These are phyloP conservation scores for Talpa occidentalis DNA, from an alignment of 2,113 vertebrate species.

Conservation along the genomic window DNA sequence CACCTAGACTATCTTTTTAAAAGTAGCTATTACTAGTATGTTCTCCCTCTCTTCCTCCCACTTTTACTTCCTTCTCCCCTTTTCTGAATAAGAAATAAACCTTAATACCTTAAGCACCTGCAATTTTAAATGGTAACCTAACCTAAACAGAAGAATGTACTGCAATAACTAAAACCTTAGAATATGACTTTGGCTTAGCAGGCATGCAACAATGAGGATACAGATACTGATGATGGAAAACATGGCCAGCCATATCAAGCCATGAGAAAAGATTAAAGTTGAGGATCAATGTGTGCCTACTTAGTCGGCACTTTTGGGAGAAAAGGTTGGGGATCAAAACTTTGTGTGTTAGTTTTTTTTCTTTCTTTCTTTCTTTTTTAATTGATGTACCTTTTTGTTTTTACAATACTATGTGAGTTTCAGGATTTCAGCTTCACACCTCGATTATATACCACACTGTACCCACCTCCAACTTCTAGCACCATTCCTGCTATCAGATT, in stretches of 20 bases:
- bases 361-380: not conserved
- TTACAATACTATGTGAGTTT: not conserved
- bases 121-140: slow-evolving; percentile 21
- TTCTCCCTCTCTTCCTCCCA: not conserved
- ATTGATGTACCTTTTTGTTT: too few relatives aligned
- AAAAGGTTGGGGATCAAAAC: not conserved
- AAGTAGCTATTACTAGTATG: slow-evolving; percentile 26
- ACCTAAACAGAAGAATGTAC: not conserved
- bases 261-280: slow-evolving; percentile 4
- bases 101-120: not conserved
- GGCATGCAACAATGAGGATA: not conserved
- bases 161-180: slow-evolving; percentile 14
- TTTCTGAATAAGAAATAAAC: slow-evolving; percentile 39
- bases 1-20: slow-evolving; percentile 40
- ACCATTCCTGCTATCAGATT: too few relatives aligned
- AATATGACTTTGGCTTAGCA: not conserved
- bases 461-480: too few relatives aligned
- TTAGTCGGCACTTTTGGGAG: not conserved
- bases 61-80: not conserved
- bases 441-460: too few relatives aligned
- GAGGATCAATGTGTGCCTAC: not conserved
- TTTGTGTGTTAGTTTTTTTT: slow-evolving; percentile 19
- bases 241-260: not conserved
- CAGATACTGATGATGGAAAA: slow-evolving; percentile 2
- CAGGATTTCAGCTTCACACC: too few relatives aligned